Conservation (phyloP, 92 coral and sea anemone genomes). For the Epizoanthus stellaris region DNA sequence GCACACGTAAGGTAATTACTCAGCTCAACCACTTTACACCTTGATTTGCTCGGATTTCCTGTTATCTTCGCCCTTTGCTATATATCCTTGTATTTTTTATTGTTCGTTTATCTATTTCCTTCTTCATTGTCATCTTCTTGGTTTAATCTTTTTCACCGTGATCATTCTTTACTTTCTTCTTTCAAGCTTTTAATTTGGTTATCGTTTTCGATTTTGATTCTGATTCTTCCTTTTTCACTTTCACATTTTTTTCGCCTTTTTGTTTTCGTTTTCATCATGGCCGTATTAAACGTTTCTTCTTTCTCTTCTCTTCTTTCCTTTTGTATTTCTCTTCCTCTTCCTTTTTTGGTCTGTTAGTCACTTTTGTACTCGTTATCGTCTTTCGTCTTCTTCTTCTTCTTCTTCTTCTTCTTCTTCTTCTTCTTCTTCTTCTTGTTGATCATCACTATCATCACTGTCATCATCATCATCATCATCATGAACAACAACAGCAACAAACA, state of each 20-base stretch:
- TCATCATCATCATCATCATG: too few species aligned
- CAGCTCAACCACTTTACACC: neutral
- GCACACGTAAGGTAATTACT: slow-evolving; percentile 71
- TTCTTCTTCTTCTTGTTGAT: neutral
- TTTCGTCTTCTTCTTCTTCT: neutral
- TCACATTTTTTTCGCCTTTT: too few species aligned
- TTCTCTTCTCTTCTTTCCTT: neutral
- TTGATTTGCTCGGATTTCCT: neutral
- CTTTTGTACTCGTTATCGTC: too few species aligned
- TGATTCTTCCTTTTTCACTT: too few species aligned
- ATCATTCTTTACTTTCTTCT: too few species aligned
- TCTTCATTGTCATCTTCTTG: neutral
- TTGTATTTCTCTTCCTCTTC: neutral
- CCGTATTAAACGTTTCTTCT: too few species aligned
- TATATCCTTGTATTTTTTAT: too few species aligned
- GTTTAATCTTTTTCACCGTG: neutral
- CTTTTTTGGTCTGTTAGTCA: neutral
- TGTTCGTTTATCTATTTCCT: neutral
- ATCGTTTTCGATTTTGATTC: too few species aligned
- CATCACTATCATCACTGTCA: too few species aligned
- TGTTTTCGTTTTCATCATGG: too few species aligned
- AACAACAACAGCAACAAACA: too few species aligned
- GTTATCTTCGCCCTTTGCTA: neutral
- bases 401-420: neutral
- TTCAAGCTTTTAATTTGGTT: neutral